Conservation (phyloP, 2,797 vertebrate genomes). For the Limosa lapponica region DNA sequence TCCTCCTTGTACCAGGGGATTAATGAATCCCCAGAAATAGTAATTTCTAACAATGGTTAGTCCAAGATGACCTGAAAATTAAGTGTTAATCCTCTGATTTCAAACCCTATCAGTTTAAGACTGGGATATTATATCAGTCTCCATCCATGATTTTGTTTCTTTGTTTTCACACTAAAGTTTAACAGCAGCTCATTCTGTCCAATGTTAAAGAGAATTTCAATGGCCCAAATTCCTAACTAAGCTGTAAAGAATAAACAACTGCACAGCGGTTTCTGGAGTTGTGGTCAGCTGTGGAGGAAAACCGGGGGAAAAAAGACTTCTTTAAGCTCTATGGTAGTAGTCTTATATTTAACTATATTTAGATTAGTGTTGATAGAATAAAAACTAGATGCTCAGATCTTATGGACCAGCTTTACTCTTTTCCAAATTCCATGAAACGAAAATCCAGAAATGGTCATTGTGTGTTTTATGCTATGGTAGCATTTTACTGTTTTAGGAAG, state of each 20-base stretch:
- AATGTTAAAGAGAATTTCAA: neutral
- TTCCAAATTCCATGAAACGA: neutral
- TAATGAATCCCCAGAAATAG: neutral
- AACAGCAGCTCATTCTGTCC: neutral
- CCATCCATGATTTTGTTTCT: neutral
- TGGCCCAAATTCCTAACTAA: neutral
- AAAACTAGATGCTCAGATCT: neutral
- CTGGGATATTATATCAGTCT: neutral
- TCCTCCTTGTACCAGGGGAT: neutral
- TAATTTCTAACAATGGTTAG: neutral
- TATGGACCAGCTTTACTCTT: neutral
- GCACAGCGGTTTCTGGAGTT: neutral
- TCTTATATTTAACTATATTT: neutral
- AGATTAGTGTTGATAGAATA: neutral
- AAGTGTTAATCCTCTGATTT: neutral
- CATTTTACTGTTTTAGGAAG: neutral
- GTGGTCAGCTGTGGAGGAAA: neutral
- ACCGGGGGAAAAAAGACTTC: accelerated
- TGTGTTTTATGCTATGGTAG: neutral
- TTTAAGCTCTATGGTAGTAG: neutral
- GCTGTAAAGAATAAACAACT: neutral
- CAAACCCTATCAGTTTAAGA: neutral
- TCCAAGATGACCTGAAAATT: neutral
- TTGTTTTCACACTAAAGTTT: slow-evolving; percentile 53
- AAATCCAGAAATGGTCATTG: neutral